A percentile compares a stretch with the other conserved stretches of the same genome.
phyloP scores from a whole-genome alignment of 2,888 invertebrate species.

The Sialis lutaria region DNA sequence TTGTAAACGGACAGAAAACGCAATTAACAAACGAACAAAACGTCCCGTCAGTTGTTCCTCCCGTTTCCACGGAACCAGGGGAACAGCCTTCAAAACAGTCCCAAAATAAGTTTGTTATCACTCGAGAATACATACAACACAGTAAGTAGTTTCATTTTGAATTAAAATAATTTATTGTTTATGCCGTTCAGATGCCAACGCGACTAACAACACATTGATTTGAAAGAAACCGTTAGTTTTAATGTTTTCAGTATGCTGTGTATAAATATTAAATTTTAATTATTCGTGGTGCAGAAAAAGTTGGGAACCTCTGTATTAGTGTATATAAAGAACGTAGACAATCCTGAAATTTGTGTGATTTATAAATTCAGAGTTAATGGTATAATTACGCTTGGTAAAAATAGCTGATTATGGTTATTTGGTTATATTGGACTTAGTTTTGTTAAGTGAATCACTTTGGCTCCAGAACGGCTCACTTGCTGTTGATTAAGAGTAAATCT shows the following conservation, averaged over 20 bases:
- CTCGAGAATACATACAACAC: slow-evolving; percentile 86
- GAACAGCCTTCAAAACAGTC: slow-evolving; percentile 21
- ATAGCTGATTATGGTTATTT: too few relatives aligned
- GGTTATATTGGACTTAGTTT: too few relatives aligned
- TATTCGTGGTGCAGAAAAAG: too few relatives aligned
- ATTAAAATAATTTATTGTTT: background rate
- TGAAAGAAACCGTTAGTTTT: too few relatives aligned
- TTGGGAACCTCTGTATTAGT: too few relatives aligned
- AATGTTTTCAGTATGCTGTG: too few relatives aligned
- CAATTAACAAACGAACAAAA: slow-evolving; percentile 3
- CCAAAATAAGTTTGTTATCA: slow-evolving; percentile 60
- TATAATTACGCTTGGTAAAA: background rate
- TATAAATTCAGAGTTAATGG: background rate
- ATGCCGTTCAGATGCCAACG: too few relatives aligned
- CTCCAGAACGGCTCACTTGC: background rate
- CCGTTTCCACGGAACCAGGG: slow-evolving; percentile 17
- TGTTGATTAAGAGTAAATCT: background rate
- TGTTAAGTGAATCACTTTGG: background rate
- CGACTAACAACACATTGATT: too few relatives aligned
- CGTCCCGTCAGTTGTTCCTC: slow-evolving; percentile 7
- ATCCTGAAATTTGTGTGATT: too few relatives aligned
- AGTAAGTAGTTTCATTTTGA: slow-evolving; percentile 47
- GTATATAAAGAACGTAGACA: too few relatives aligned
- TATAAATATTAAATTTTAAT: too few relatives aligned
- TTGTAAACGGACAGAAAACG: slow-evolving; percentile 9